These are phyloP conservation scores for Gouania willdenowi DNA, from an alignment of 2,797 vertebrate genomes.

Conservation along the genomic window DNA sequence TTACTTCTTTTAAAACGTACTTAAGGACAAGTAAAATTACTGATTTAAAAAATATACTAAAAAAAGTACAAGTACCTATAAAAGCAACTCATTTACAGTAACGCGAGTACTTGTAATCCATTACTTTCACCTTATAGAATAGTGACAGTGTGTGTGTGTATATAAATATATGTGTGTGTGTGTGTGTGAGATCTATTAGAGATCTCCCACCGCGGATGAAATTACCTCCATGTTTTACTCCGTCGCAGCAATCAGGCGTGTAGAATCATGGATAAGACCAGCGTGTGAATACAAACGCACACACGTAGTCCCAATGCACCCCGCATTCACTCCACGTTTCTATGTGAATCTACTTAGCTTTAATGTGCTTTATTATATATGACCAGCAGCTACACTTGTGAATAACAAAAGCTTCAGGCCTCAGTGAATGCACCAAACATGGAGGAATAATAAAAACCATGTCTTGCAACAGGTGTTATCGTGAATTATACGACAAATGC, in stretches of 20 bases:
- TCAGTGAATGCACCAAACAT: background rate
- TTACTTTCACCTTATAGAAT: too few species aligned
- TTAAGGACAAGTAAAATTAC: too few species aligned
- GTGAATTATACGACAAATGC: background rate
- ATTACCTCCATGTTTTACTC: slow-evolving; percentile 99
- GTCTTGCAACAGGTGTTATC: background rate
- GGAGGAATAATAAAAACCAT: background rate
- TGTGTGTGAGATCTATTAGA: slow-evolving; percentile 65
- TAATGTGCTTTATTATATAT: slow-evolving; percentile 18
- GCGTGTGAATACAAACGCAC: slow-evolving; percentile 23
- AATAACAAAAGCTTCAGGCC: background rate
- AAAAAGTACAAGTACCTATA: too few species aligned
- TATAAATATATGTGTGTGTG: background rate
- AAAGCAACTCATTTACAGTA: too few species aligned
- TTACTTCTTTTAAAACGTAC: too few species aligned
- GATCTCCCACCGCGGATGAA: slow-evolving; percentile 95
- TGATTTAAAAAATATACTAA: too few species aligned
- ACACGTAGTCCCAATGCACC: slow-evolving; percentile 34
- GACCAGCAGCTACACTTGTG: too few species aligned
- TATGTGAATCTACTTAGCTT: slow-evolving; percentile 35
- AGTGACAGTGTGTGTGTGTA: background rate
- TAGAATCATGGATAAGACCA: slow-evolving; percentile 85
- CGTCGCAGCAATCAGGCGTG: slow-evolving; percentile 94
- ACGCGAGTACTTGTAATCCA: too few species aligned
- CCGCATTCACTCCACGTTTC: slow-evolving; percentile 20